Evolutionary conservation across 2,113 vertebrate species (phyloP).

Genomic region (Anseranas semipalmata): DNA sequence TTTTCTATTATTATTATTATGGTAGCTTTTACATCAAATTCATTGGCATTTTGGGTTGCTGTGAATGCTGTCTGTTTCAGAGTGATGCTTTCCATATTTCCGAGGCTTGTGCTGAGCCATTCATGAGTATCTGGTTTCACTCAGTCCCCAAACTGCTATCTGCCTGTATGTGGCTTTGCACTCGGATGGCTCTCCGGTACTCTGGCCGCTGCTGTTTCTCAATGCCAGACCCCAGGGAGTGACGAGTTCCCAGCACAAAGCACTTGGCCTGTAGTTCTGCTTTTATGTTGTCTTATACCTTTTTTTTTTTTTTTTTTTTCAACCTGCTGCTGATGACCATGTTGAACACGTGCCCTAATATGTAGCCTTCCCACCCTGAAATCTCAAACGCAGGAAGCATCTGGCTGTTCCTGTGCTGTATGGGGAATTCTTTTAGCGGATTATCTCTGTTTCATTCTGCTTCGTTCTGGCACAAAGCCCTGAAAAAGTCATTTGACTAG

Average conservation of each 20-base stretch:
- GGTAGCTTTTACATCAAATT: background rate
- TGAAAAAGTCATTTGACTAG: constrained; percentile 34
- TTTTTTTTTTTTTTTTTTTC: background rate
- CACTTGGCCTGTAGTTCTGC: background rate
- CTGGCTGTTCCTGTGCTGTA: constrained; percentile 1
- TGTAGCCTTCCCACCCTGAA: background rate
- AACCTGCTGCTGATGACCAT: background rate
- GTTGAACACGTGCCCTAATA: background rate
- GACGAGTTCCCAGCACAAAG: background rate
- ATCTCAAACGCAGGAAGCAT: constrained; percentile 15
- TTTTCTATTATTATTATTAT: background rate
- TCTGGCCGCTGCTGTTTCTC: background rate
- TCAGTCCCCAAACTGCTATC: background rate
- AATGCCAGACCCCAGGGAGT: background rate
- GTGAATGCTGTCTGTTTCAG: background rate
- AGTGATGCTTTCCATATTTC: background rate
- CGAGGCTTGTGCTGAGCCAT: background rate
- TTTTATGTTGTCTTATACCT: background rate
- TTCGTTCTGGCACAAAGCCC: background rate
- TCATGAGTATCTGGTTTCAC: background rate
- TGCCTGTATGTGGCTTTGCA: accelerated
- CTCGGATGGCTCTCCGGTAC: background rate
- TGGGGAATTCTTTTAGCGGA: background rate
- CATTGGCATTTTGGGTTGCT: background rate
- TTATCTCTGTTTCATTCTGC: constrained; percentile 34